A percentile compares a stretch with the other conserved stretches of the same genome.
Conservation (phyloP, 2,113 vertebrate species). For the Rhinoptilus africanus region DNA sequence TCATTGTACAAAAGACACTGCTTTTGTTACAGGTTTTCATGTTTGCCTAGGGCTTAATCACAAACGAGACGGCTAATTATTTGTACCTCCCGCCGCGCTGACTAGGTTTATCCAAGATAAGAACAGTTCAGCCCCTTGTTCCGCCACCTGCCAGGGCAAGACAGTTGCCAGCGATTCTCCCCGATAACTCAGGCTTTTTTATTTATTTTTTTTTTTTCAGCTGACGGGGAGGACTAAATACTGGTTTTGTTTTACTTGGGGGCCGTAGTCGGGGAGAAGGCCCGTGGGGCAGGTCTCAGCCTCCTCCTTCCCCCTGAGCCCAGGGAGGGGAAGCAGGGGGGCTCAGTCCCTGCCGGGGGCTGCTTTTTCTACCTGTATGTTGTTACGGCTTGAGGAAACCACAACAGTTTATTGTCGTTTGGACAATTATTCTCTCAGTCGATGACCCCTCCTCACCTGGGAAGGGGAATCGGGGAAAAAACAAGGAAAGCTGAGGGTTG, state of each 20-base stretch:
- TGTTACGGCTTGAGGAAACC: background rate
- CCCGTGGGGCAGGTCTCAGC: background rate
- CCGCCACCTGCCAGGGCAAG: background rate
- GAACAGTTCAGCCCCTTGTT: background rate
- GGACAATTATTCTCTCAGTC: background rate
- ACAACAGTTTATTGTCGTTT: background rate
- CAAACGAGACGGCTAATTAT: background rate
- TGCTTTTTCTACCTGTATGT: background rate
- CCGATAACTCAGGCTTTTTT: background rate
- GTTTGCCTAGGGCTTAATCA: background rate
- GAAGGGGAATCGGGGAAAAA: background rate
- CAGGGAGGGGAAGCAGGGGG: rapidly evolving
- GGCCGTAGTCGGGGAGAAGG: background rate
- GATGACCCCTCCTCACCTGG: background rate
- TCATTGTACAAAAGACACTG: background rate
- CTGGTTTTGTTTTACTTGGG: background rate
- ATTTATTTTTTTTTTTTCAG: background rate
- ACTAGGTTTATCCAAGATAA: background rate
- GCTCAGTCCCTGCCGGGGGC: background rate
- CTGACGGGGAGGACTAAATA: background rate
- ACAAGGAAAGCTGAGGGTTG: background rate
- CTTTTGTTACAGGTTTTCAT: background rate
- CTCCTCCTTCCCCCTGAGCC: background rate
- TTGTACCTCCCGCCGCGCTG: background rate
- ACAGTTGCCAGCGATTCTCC: background rate